Evolutionary conservation across 2,888 invertebrate genomes (phyloP).

Genomic region (Lissonota sp.): DNA sequence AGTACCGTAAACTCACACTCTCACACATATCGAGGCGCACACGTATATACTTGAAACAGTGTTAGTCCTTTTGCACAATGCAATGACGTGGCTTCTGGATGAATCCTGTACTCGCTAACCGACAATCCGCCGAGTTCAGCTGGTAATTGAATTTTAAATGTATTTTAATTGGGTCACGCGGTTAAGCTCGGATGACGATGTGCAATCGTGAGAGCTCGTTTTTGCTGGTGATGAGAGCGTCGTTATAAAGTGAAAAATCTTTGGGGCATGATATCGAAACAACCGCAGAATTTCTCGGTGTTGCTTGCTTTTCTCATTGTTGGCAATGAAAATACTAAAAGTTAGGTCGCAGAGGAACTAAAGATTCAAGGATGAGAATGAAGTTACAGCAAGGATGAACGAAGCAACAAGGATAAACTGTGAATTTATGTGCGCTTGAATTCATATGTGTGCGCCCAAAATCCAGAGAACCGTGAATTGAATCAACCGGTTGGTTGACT

Average conservation of each 20-base stretch:
- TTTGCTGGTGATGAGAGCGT: slow-evolving; percentile 22
- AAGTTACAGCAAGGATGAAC: slow-evolving; percentile 6
- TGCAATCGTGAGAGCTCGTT: slow-evolving; percentile 50
- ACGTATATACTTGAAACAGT: slow-evolving; percentile 8
- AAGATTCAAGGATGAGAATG: slow-evolving; percentile 4
- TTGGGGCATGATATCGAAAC: slow-evolving; percentile 33
- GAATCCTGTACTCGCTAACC: slow-evolving; percentile 6
- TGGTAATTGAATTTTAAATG: slow-evolving; percentile 81
- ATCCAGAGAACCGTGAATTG: slow-evolving; percentile 38
- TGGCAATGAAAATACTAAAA: slow-evolving; percentile 17
- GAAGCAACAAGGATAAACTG: slow-evolving; percentile 14
- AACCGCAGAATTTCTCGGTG: slow-evolving; percentile 13
- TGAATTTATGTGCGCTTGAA: slow-evolving; percentile 38
- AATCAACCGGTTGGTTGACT: slow-evolving; percentile 37
- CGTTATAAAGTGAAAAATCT: slow-evolving; percentile 69
- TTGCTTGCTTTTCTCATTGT: neutral
- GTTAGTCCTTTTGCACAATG: slow-evolving; percentile 55
- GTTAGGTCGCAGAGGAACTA: neutral
- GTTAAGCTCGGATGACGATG: slow-evolving; percentile 65
- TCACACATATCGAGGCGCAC: neutral
- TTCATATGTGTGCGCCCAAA: slow-evolving; percentile 17
- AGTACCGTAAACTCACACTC: slow-evolving; percentile 34
- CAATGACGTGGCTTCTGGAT: slow-evolving; percentile 58
- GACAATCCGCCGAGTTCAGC: slow-evolving; percentile 50
- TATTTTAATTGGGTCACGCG: slow-evolving; percentile 77